These are phyloP conservation scores for Zenarchopterus dispar DNA, from an alignment of 2,797 vertebrate genomes.

Conservation along the genomic window DNA sequence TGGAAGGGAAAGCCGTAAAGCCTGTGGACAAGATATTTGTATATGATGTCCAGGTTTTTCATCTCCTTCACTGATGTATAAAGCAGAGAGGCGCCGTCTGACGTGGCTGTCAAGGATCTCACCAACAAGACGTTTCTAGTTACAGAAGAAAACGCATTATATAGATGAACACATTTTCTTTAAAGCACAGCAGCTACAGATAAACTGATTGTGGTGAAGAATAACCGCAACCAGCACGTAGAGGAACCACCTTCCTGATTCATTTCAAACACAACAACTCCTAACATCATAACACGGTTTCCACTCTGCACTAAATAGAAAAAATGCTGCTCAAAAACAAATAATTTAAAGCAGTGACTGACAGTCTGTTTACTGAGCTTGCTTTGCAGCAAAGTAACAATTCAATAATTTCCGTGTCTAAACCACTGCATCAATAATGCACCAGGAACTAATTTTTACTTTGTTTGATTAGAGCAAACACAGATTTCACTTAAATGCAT, in stretches of 20 bases:
- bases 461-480: no score
- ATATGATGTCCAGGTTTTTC: constrained; percentile 97
- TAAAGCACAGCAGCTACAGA: neutral
- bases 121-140: neutral
- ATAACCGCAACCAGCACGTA: neutral
- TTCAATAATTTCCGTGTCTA: constrained; percentile 2
- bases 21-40: constrained; percentile 98
- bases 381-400: constrained; percentile 22
- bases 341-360: neutral
- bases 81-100: constrained; percentile 96
- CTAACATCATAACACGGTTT: constrained; percentile 4
- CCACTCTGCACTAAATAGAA: neutral
- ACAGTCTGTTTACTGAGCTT: constrained; percentile 23
- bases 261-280: constrained; percentile 16
- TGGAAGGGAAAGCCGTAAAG: constrained; percentile 97
- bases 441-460: neutral
- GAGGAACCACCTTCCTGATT: constrained; percentile 1
- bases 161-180: neutral
- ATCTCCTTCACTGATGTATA: constrained; percentile 99
- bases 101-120: constrained; percentile 80
- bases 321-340: constrained; percentile 27
- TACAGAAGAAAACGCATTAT: neutral
- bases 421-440: constrained; percentile 10
- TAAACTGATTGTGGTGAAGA: neutral
- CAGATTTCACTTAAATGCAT: constrained; percentile 1